Percentiles rank a stretch among this genome's conserved stretches.
Evolutionary conservation across 2,113 vertebrate species (phyloP).

Genomic region (Natator depressus): DNA sequence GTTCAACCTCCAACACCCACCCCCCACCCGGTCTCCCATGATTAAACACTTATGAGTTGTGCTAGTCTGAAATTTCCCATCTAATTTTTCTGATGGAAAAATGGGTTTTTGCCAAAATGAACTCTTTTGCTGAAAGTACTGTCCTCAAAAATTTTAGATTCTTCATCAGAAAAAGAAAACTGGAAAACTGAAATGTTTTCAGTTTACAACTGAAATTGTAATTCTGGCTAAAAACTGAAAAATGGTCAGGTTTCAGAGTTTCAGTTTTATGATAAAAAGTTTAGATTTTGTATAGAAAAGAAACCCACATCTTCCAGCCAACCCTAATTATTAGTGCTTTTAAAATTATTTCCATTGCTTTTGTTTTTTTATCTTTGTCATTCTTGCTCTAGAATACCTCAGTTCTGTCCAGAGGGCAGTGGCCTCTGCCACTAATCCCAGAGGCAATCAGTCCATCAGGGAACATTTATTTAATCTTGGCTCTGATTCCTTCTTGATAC

Average conservation of each 20-base stretch:
- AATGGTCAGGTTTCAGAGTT: not conserved
- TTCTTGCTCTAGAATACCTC: not conserved
- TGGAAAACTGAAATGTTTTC: not conserved
- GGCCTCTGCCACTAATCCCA: no score
- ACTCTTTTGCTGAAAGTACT: no score
- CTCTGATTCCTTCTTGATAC: not conserved
- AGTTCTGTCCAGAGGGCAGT: not conserved
- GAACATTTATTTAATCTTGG: not conserved
- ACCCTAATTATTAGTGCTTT: not conserved
- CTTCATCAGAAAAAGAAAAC: not conserved
- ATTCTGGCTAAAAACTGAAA: not conserved
- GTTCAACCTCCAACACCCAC: not conserved
- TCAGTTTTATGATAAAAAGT: not conserved
- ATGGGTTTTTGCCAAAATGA: no score
- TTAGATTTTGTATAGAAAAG: not conserved
- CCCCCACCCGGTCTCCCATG: not conserved
- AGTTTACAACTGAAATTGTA: not conserved
- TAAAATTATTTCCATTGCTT: not conserved
- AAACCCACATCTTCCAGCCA: not conserved
- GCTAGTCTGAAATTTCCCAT: not conserved
- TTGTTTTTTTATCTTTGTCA: not conserved
- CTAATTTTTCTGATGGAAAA: no score
- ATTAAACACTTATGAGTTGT: rapidly evolving
- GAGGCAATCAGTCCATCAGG: not conserved
- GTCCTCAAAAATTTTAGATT: not conserved